These are phyloP conservation scores for Drosophila navojoa DNA, from an alignment of 1,140 invertebrate species.

Conservation along the genomic window DNA sequence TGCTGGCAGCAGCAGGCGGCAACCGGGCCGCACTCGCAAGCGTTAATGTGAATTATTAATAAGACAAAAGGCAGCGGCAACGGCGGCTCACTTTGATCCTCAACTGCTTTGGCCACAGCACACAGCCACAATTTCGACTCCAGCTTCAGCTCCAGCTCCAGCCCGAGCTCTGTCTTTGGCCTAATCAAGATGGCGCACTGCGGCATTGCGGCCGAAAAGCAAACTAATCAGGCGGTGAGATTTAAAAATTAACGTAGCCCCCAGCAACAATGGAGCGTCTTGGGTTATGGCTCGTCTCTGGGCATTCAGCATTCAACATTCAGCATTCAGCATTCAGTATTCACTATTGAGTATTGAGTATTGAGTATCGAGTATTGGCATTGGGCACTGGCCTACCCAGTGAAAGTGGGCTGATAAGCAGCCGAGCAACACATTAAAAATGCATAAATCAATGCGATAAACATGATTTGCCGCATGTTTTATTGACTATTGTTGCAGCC, in stretches of 20 bases:
- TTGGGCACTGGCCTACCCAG: conserved; percentile 41
- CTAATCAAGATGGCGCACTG: conserved; percentile 78
- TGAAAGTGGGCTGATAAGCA: conserved; percentile 83
- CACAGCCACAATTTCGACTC: too few species aligned
- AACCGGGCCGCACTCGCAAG: conserved; percentile 80
- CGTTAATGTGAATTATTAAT: conserved; percentile 84
- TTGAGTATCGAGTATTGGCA: conserved; percentile 1
- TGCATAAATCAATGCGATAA: conserved; percentile 84
- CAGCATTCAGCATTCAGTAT: background rate
- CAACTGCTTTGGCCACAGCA: conserved; percentile 19
- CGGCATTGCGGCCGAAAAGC: conserved; percentile 52
- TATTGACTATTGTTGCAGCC: conserved; percentile 80
- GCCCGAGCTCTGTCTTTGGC: conserved; percentile 21
- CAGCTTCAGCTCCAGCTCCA: too few species aligned
- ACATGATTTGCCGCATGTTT: conserved; percentile 84
- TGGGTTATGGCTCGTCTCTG: background rate
- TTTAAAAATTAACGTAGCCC: conserved; percentile 83
- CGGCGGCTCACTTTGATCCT: conserved; percentile 69
- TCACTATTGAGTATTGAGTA: background rate
- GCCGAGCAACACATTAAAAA: conserved; percentile 83
- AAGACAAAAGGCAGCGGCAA: conserved; percentile 83
- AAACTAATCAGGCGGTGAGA: conserved; percentile 84
- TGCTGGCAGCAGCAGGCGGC: conserved; percentile 58
- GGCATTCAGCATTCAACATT: background rate
- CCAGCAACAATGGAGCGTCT: conserved; percentile 39